Conservation (phyloP, 2,113 vertebrate species). For the Bos taurus region DNA sequence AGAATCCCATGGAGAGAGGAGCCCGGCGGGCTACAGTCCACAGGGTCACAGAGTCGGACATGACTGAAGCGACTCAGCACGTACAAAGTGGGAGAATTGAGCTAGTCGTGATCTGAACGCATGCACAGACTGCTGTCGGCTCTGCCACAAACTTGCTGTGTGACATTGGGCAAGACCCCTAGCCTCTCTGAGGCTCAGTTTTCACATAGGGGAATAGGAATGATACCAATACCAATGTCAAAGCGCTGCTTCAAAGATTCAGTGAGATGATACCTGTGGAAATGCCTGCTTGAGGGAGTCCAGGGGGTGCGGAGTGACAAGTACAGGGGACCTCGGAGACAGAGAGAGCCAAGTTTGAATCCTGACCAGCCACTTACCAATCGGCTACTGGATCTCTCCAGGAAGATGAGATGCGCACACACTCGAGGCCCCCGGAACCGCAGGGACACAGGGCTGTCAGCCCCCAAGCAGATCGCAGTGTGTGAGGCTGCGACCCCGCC, state of each 20-base stretch:
- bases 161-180: not conserved
- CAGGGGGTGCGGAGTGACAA: not conserved
- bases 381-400: not conserved
- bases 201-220: not conserved
- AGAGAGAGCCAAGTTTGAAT: not conserved
- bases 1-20: not conserved
- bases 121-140: rapidly evolving
- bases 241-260: not conserved
- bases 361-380: not conserved
- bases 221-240: rapidly evolving
- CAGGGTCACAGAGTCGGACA: not conserved
- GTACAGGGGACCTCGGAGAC: not conserved
- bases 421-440: not conserved
- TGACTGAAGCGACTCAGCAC: not conserved
- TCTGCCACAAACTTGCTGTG: not conserved
- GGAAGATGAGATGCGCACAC: not conserved
- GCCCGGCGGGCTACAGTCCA: rapidly evolving
- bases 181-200: not conserved
- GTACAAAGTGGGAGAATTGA: not conserved
- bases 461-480: not conserved
- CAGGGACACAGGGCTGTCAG: not conserved
- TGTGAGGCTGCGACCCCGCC: not conserved
- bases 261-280: not conserved
- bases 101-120: rapidly evolving
- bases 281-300: not conserved